These are phyloP conservation scores for Lepeophtheirus nordmannii DNA, from an alignment of 2,888 invertebrate genomes.

Conservation along the genomic window DNA sequence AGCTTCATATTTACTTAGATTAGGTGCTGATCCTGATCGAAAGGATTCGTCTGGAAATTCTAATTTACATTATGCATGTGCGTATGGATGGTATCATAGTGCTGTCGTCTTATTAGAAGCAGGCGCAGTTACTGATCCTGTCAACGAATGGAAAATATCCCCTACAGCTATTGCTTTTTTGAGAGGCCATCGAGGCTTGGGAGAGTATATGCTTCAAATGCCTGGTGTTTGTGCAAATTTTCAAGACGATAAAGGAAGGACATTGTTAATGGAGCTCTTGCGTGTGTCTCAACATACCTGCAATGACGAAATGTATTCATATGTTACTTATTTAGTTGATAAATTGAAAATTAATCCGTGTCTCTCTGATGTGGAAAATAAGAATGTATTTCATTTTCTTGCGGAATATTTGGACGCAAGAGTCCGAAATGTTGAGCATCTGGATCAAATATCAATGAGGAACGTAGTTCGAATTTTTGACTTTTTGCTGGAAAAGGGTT, in stretches of 20 bases:
- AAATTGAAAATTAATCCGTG: constrained; percentile 35
- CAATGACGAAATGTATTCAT: constrained; percentile 30
- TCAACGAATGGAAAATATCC: constrained; percentile 39
- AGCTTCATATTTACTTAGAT: constrained; percentile 36
- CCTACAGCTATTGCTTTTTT: constrained; percentile 40
- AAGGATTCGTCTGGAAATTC: constrained; percentile 40
- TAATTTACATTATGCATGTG: constrained; percentile 40
- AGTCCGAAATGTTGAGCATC: background rate
- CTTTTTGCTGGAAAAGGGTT: background rate
- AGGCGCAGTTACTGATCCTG: constrained; percentile 33
- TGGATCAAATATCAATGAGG: background rate
- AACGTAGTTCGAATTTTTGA: background rate
- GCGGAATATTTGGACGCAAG: background rate
- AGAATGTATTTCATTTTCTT: constrained; percentile 34
- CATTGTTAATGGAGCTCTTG: constrained; percentile 27
- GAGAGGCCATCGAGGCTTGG: constrained; percentile 37
- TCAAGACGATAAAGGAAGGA: constrained; percentile 32
- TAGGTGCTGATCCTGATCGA: constrained; percentile 37
- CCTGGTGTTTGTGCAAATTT: constrained; percentile 36
- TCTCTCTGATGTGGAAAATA: constrained; percentile 34
- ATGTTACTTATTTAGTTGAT: constrained; percentile 33
- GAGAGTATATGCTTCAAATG: constrained; percentile 35
- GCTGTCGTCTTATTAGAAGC: constrained; percentile 37
- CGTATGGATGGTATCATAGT: constrained; percentile 41
- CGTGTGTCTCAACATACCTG: constrained; percentile 30